A percentile compares a stretch with the other conserved stretches of the same genome.
Conservation (phyloP, 2,113 vertebrate genomes). For the Oryzias woworae region DNA sequence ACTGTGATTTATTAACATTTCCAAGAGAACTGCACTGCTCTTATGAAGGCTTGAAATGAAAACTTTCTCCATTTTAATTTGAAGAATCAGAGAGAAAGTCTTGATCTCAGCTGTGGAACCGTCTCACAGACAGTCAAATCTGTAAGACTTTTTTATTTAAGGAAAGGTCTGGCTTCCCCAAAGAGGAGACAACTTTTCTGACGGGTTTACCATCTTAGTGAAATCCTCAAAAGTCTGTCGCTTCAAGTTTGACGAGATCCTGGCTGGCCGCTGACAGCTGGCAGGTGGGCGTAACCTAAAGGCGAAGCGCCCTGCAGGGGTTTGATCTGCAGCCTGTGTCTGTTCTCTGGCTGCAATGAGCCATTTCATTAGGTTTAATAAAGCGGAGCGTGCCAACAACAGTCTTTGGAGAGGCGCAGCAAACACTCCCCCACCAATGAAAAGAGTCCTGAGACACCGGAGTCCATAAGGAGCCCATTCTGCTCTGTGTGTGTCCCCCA, state of each 20-base stretch:
- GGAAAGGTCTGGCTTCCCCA: neutral
- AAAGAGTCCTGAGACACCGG: slow-evolving; percentile 24
- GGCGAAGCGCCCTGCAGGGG: slow-evolving; percentile 9
- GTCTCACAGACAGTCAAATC: too few species aligned
- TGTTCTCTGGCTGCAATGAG: slow-evolving; percentile 63
- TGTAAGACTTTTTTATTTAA: neutral
- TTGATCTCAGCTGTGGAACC: too few species aligned
- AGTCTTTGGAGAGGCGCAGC: slow-evolving; percentile 49
- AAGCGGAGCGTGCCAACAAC: slow-evolving; percentile 74
- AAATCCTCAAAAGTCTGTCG: too few species aligned
- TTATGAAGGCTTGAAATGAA: too few species aligned
- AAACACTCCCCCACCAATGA: slow-evolving; percentile 46
- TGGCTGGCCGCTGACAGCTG: too few species aligned
- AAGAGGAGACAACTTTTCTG: neutral
- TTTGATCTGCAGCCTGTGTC: slow-evolving; percentile 71
- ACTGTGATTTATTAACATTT: too few species aligned
- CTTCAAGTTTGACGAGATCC: too few species aligned
- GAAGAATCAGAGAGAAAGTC: too few species aligned
- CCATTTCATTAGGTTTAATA: slow-evolving; percentile 76
- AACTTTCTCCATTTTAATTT: too few species aligned
- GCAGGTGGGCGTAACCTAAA: slow-evolving; percentile 3
- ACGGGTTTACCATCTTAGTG: too few species aligned
- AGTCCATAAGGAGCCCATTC: slow-evolving; percentile 46
- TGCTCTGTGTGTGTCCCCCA: slow-evolving; percentile 30
- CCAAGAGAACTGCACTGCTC: too few species aligned